A percentile compares a stretch with the other conserved stretches of the same genome.
Conservation (phyloP, 2,113 vertebrate genomes). For the Smithornis capensis region DNA sequence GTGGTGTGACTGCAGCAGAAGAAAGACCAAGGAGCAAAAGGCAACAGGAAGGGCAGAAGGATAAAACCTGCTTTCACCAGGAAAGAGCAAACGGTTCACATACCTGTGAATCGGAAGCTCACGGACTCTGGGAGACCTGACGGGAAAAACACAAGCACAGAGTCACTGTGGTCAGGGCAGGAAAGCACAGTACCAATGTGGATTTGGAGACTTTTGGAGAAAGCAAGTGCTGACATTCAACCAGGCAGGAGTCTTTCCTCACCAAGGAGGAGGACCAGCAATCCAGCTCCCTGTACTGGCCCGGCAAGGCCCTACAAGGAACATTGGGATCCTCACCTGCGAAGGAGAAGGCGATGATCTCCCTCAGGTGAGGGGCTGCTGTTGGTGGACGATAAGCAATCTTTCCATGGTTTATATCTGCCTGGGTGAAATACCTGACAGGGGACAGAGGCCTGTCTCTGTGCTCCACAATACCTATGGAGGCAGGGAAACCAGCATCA, state of each 20-base stretch:
- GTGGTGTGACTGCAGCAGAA: not conserved
- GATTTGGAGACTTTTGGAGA: not conserved
- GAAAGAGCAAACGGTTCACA: not conserved
- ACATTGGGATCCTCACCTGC: conserved; percentile 72
- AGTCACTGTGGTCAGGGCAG: not conserved
- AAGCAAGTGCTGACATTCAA: not conserved
- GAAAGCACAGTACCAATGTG: accelerated
- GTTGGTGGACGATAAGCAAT: conserved; percentile 86
- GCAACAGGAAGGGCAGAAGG: not conserved
- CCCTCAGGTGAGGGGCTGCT: conserved; percentile 85
- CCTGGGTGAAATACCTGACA: conserved; percentile 83
- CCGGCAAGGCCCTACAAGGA: not conserved
- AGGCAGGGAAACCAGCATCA: not conserved
- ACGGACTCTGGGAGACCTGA: conserved; percentile 91
- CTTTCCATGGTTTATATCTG: conserved; percentile 83
- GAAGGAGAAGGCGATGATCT: conserved; percentile 91
- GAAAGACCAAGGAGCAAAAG: not conserved
- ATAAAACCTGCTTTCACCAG: not conserved
- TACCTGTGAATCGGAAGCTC: conserved; percentile 94
- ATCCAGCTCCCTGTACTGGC: not conserved
- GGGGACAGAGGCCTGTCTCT: conserved; percentile 76
- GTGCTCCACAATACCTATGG: conserved; percentile 84
- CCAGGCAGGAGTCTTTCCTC: not conserved
- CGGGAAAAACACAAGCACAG: not conserved
- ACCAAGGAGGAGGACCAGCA: not conserved